These are phyloP conservation scores for Lonchura striata DNA, from an alignment of 2,113 vertebrate species.

Conservation along the genomic window DNA sequence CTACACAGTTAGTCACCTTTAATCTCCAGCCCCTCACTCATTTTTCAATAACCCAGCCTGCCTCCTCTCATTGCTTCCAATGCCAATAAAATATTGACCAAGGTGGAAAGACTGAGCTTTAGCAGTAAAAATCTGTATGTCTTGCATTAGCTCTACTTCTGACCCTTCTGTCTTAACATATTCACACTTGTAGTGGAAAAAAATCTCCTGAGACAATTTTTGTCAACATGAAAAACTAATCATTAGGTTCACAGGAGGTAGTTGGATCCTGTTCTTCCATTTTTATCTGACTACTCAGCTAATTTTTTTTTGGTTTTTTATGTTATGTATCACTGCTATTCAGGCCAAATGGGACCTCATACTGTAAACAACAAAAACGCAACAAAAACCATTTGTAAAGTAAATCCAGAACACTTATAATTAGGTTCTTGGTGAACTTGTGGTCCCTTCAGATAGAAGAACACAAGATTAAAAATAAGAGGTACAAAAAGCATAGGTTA, in stretches of 20 bases:
- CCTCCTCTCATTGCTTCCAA: background rate
- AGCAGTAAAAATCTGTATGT: background rate
- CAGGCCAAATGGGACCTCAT: background rate
- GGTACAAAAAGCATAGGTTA: background rate
- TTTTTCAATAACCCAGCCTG: background rate
- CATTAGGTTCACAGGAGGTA: background rate
- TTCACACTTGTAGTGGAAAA: background rate
- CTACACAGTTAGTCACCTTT: background rate
- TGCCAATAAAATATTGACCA: background rate
- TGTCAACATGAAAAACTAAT: background rate
- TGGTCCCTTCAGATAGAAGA: background rate
- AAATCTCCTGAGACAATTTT: background rate
- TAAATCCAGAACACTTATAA: background rate
- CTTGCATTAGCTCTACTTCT: background rate
- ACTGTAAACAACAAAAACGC: background rate
- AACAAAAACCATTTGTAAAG: background rate
- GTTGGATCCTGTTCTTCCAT: background rate
- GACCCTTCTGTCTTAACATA: background rate
- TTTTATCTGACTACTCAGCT: background rate
- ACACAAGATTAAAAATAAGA: background rate
- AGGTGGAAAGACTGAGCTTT: background rate
- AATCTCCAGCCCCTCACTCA: background rate
- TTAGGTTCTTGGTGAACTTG: background rate
- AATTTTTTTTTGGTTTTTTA: background rate
- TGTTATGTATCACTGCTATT: background rate